Conservation (phyloP, 2,797 vertebrate species). For the Danio kyathit region DNA sequence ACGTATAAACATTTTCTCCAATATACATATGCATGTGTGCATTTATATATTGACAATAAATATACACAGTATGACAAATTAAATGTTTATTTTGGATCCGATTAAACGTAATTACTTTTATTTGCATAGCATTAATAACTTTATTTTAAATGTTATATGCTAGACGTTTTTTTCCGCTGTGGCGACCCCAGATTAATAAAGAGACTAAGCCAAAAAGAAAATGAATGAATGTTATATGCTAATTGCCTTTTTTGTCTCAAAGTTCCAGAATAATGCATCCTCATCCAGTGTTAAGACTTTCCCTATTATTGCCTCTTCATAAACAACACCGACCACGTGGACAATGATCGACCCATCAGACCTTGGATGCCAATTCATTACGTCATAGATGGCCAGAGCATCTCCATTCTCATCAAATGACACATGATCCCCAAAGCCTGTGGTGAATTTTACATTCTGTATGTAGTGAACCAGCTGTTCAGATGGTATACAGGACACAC, state of each 20-base stretch:
- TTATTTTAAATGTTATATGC: background rate
- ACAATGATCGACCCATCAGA: slow-evolving; percentile 64
- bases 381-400: slow-evolving; percentile 64
- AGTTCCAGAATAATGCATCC: slow-evolving; percentile 73
- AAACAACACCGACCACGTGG: slow-evolving; percentile 66
- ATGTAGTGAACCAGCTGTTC: slow-evolving; percentile 69
- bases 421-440: slow-evolving; percentile 70
- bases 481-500: background rate
- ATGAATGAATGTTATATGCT: background rate
- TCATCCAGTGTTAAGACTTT: slow-evolving; percentile 66
- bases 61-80: no score
- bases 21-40: no score
- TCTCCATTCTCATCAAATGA: slow-evolving; percentile 72
- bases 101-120: no score
- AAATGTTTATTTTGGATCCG: no score
- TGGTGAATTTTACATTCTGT: slow-evolving; percentile 71
- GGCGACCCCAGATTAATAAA: no score
- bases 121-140: no score
- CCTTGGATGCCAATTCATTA: slow-evolving; percentile 72
- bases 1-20: no score
- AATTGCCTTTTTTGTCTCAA: slow-evolving; percentile 44
- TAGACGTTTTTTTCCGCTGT: no score
- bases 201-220: no score
- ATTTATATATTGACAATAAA: no score
- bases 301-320: slow-evolving; percentile 53